Conservation (phyloP, 2,888 invertebrate genomes). For the Biston stratarius region DNA sequence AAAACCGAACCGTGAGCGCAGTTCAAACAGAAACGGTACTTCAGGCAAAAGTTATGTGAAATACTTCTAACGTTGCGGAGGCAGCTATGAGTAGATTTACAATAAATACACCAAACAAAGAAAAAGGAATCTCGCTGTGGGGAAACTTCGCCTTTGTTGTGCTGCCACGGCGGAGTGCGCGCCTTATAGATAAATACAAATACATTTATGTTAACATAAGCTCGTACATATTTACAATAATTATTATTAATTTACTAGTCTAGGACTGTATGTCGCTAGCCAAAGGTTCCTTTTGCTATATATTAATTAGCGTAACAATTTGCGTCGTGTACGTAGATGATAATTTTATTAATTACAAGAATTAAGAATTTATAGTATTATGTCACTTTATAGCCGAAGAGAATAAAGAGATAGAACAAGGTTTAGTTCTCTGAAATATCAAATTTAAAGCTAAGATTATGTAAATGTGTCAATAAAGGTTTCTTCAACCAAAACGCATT, state of each 20-base stretch:
- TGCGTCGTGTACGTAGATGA: no score
- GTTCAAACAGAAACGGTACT: conserved; percentile 48
- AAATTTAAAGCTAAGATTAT: no score
- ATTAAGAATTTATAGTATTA: no score
- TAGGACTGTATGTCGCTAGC: background rate
- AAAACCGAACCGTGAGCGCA: conserved; percentile 40
- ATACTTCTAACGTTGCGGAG: conserved; percentile 79
- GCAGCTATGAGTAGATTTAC: conserved; percentile 85
- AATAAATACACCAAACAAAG: conserved; percentile 86
- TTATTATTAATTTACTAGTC: no score
- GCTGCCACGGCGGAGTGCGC: conserved; percentile 49
- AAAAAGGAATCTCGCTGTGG: conserved; percentile 85
- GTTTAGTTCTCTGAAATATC: no score
- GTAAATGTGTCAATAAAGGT: no score
- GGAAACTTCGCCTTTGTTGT: conserved; percentile 82
- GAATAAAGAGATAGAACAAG: no score
- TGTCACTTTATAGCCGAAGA: no score
- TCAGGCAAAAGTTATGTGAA: conserved; percentile 82
- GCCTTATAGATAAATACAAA: conserved; percentile 54
- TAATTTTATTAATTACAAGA: no score
- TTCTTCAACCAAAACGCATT: no score
- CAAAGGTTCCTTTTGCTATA: no score
- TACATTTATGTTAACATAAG: conserved; percentile 45
- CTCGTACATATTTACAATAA: background rate
- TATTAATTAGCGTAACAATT: no score